A percentile compares a stretch with the other conserved stretches of the same genome.
Evolutionary conservation across 35 echinoderm and acorn worm species (phyloP).

Genomic region (Heliocidaris erythrogramma): DNA sequence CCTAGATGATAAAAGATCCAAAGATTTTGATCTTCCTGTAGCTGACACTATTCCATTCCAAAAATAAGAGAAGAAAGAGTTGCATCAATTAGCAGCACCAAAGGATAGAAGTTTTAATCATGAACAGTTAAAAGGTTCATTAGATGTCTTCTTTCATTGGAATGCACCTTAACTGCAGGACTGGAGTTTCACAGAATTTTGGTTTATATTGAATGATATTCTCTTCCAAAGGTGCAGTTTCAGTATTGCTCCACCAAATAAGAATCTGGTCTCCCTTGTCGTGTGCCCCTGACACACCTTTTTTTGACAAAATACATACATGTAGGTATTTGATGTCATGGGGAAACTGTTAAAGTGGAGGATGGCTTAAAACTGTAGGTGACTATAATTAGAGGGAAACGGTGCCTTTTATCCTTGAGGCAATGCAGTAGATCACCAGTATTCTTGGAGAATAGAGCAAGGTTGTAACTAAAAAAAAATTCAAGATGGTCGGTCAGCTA

Average conservation of each 20-base stretch:
- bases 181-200: not conserved
- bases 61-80: too few species aligned
- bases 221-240: not conserved
- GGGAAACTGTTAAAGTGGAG: not conserved
- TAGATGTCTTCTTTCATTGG: not conserved
- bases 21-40: not conserved
- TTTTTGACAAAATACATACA: not conserved
- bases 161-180: not conserved
- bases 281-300: not conserved
- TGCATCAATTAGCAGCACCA: not conserved
- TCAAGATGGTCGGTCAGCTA: conserved; percentile 36
- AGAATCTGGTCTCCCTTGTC: too few species aligned
- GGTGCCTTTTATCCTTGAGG: not conserved
- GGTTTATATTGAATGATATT: too few species aligned
- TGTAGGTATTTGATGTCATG: not conserved
- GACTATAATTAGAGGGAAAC: not conserved
- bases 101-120: not conserved
- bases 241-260: not conserved
- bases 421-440: not conserved
- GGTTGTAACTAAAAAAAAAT: not conserved
- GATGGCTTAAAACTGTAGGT: not conserved
- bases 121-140: too few species aligned
- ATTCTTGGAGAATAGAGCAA: not conserved
- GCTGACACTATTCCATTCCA: not conserved
- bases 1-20: not conserved